Conservation (phyloP, 2,888 invertebrate species). For the Tanypteryx hageni region DNA sequence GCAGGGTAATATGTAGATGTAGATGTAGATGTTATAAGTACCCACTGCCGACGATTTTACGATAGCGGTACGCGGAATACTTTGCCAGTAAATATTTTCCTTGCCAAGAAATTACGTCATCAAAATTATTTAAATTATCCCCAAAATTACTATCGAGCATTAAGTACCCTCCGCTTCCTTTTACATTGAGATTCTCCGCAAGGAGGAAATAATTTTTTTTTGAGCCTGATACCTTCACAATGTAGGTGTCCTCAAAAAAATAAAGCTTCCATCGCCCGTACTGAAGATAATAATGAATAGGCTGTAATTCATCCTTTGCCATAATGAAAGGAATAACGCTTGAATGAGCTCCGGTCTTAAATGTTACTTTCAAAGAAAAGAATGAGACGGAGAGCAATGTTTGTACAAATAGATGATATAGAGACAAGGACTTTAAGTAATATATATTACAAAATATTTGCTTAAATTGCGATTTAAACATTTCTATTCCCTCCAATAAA, state of each 20-base stretch:
- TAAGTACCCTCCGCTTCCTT: too few species aligned
- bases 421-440: background rate
- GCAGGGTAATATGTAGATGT: too few species aligned
- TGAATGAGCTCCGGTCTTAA: background rate
- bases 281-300: conserved; percentile 45
- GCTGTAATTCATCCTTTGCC: conserved; percentile 29
- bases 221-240: background rate
- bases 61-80: too few species aligned
- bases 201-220: background rate
- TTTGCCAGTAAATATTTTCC: too few species aligned
- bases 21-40: too few species aligned
- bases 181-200: background rate
- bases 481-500: background rate
- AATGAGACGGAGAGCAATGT: conserved; percentile 11
- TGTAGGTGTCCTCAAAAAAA: conserved; percentile 28
- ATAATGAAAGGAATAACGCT: conserved; percentile 8
- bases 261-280: conserved; percentile 15
- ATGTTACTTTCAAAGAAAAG: conserved; percentile 9
- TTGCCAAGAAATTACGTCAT: too few species aligned
- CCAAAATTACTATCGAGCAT: too few species aligned
- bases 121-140: too few species aligned
- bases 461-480: conserved; percentile 29
- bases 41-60: too few species aligned
- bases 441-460: conserved; percentile 22
- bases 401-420: background rate